These are phyloP conservation scores for Dendronephthya gigantea DNA, from an alignment of 64 coral and sea anemone species.

Conservation along the genomic window DNA sequence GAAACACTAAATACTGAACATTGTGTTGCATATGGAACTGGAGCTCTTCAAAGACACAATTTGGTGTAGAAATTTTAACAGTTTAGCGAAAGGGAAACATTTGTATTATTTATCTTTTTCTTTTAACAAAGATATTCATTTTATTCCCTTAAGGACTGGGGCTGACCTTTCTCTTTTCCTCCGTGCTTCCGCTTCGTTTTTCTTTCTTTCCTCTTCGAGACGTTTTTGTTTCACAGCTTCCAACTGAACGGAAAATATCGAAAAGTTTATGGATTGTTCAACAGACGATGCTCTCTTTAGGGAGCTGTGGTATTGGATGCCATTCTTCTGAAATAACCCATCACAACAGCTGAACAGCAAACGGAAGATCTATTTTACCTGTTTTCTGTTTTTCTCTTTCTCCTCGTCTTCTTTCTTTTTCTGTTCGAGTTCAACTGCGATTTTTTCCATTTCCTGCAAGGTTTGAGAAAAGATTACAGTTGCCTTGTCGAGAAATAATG, in stretches of 20 bases:
- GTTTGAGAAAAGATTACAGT: not conserved
- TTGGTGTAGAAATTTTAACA: too few species aligned
- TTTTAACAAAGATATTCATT: not conserved
- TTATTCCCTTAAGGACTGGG: too few species aligned
- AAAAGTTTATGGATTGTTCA: too few species aligned
- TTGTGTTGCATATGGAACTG: too few species aligned
- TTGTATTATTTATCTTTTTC: too few species aligned
- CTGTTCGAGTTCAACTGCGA: constrained; percentile 87
- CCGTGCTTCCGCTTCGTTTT: constrained; percentile 72
- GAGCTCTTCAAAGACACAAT: too few species aligned
- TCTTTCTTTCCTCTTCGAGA: constrained; percentile 78
- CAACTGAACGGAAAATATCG: constrained; percentile 43
- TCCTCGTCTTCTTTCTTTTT: constrained; percentile 96
- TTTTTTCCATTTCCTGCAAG: constrained; percentile 92
- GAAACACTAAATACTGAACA: too few species aligned
- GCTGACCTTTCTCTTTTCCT: constrained; percentile 79
- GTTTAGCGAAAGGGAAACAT: too few species aligned
- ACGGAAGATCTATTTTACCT: constrained; percentile 29
- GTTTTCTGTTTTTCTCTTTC: constrained; percentile 86
- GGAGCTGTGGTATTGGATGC: too few species aligned
- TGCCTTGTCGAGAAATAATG: not conserved
- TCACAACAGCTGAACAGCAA: not conserved
- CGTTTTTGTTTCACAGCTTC: constrained; percentile 90
- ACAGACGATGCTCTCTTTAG: too few species aligned
- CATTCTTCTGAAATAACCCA: too few species aligned